Base-by-base conservation (phyloP, 37 sponge, comb jelly and placozoan species). In the Ephydatia muelleri region DNA sequence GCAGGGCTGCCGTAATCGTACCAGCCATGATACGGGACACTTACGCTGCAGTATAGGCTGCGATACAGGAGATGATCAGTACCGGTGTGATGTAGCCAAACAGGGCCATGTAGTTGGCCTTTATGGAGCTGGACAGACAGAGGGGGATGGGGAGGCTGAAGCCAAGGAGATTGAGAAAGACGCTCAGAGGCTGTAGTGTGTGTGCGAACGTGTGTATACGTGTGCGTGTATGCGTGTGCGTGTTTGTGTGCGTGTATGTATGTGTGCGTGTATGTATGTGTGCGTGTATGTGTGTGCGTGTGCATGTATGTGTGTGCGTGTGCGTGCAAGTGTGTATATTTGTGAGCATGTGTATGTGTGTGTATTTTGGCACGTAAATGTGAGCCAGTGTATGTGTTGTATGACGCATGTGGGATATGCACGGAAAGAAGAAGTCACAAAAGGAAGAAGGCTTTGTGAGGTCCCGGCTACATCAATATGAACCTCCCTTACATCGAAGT, bases 61-160 rank as follows among this genome's bases (percentile, higher is more conserved):
- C 25, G 66, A 87, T 49, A 65, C 70, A 39, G 48, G 83, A 0
- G 14, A 84, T 31, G 40, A 66, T 75, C 21, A 93, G 74, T 19
- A 80, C 3, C 3, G 94, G 94, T 0, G 92, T n/a, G 28, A 93
- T 80, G 80, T 81, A 93, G 25, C 91, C 91, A 2, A 93, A 68
- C 38, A 93, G 81, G n/a, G 91, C 88, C 8, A 93, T 65, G 76
- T 84, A 72, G 76, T 90, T 75, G 6, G 94, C 91, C 65, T 67
- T 68, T 21, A 89, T 12, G 5, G 70, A 68, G 29, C 16, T 8
- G 49, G 80, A 66, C 32, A 90, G 64, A 39, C 94, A 93, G 65
- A 87, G 78, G 19, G 91, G 94, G 30, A 93, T 67, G 37, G 94
- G 90, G 0, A 87, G 80, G 76, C 90, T 89, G 83, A 89, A 83